Conservation (phyloP, 2,113 vertebrate species). For the Muntiacus reevesi region DNA sequence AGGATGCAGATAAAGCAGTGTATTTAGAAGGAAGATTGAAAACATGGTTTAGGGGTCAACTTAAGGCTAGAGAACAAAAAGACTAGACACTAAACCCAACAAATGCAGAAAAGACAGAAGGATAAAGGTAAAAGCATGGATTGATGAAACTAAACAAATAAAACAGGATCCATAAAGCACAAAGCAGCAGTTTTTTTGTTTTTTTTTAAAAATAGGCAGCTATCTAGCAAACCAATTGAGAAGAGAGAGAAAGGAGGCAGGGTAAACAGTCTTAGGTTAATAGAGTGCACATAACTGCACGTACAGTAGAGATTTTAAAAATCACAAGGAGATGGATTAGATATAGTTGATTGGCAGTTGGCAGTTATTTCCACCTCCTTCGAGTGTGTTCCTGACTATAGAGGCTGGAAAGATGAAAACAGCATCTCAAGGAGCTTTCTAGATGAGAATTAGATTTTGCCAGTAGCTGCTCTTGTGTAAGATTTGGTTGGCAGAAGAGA, state of each 20-base stretch:
- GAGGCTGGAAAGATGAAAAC: not conserved
- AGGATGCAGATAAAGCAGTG: not conserved
- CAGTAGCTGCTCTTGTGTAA: not conserved
- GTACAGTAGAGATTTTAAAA: not conserved
- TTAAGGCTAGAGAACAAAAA: not conserved
- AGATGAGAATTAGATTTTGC: not conserved
- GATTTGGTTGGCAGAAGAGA: not conserved
- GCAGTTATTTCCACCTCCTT: not conserved
- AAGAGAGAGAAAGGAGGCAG: not conserved
- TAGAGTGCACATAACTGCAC: not conserved
- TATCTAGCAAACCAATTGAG: not conserved
- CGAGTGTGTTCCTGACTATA: not conserved
- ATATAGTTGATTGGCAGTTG: not conserved
- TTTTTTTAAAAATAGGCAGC: not conserved
- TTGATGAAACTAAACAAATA: not conserved
- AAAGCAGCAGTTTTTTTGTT: not conserved
- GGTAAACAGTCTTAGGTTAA: not conserved
- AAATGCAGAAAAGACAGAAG: not conserved
- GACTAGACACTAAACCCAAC: not conserved
- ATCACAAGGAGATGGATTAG: not conserved
- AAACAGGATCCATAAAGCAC: not conserved
- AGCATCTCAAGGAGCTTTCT: not conserved
- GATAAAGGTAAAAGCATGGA: not conserved
- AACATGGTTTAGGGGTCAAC: not conserved
- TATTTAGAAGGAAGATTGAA: not conserved